Conservation (phyloP, 2,113 vertebrate species). For the Drymodes brunneopygia region DNA sequence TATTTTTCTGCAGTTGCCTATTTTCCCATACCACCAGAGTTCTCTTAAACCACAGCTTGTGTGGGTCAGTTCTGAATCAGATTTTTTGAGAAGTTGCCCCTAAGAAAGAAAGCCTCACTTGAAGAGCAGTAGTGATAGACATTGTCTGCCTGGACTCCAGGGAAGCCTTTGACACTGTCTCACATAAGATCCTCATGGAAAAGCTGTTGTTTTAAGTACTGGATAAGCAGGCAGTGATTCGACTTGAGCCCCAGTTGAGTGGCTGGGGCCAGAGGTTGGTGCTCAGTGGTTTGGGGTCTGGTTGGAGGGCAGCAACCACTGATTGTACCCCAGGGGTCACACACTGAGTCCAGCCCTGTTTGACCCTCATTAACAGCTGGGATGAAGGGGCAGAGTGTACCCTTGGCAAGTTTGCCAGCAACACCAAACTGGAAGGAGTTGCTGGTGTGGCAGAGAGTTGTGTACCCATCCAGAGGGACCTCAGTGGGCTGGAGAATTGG, state of each 20-base stretch:
- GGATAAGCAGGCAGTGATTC: background rate
- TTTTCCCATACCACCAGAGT: background rate
- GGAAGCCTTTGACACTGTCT: background rate
- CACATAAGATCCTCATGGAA: background rate
- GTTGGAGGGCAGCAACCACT: background rate
- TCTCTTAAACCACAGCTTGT: background rate
- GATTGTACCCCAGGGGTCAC: background rate
- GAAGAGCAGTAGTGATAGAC: background rate
- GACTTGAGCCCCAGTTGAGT: background rate
- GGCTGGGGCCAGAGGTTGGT: background rate
- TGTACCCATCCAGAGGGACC: background rate
- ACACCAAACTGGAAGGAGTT: background rate
- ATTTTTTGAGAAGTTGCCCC: background rate
- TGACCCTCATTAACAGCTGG: background rate
- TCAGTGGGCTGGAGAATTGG: background rate
- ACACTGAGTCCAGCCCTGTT: background rate
- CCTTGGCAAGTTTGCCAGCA: background rate
- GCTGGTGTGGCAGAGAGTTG: background rate
- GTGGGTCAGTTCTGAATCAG: background rate
- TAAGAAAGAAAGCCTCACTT: background rate
- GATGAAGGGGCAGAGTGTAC: background rate
- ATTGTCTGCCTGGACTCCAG: background rate
- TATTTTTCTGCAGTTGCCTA: background rate
- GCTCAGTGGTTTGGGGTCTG: background rate
- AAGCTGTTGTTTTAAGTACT: background rate